Evolutionary conservation across 2,888 invertebrate genomes (phyloP), one percentile per base, ranked within the genome.

Genomic region (Sialis fuliginosa): DNA sequence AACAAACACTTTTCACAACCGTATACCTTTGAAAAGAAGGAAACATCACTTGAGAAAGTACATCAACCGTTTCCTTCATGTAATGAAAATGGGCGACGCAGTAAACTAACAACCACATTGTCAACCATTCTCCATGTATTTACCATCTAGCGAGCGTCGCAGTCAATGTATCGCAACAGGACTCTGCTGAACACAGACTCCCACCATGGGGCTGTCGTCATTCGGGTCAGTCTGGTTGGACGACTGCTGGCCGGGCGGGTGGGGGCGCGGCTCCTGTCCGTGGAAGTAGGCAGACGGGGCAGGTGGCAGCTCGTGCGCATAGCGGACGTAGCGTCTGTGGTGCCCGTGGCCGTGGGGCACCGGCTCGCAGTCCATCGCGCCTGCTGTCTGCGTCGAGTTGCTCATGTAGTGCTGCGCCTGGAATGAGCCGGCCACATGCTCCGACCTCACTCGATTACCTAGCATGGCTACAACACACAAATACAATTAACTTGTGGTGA

Each of bases 131-230:
- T 22, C 22, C 22, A 22, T 22, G 22, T 22, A 22, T 22, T 22
- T 22, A 22, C 22, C 22, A 4, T 22, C 22, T 22, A 22, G 4
- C 22, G 22, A 22, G 22, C 22, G 22, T 22, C 22, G 22, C 31
- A 12, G 45, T 71, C 68, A 81, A 69, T 91, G 91, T 66, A 90
- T 91, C 65, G 86, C 89, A 61, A 91, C 90, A 58, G 91, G 89
- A 72, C 86, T 87, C 72, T 90, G 89, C 68, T 87, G 86, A 62
- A 88, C 81, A 69, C 89, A 88, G 57, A 88, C 88, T 53, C 82
- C 86, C 59, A 89, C 81, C 85, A 90, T 84, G 55, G 85, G 83
- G 59, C 82, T 81, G 60, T 81, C 81, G 56, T 81, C 80, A 22
- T 22, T 22, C 54, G 75, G 65, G 54, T 74, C 73, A 63, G 42